Base-by-base conservation (phyloP, 2,797 vertebrate genomes). In the Premnoplex brunnescens region DNA sequence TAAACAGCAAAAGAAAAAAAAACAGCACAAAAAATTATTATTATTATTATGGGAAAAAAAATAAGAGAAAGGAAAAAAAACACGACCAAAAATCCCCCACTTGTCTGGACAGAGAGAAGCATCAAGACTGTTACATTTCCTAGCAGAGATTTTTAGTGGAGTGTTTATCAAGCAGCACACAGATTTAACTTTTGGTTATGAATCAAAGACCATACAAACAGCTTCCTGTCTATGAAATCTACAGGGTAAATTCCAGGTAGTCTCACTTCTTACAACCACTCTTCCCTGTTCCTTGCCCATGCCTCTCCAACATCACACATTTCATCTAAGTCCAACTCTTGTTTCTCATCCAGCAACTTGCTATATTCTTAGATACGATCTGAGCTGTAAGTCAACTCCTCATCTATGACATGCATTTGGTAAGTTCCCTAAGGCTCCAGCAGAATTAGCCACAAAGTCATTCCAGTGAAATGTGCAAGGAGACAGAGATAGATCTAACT, bases 361-460 rank as follows among this genome's bases (percentile, higher is more conserved):
- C 72, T 95, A 17, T 95, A 76, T 90, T 95, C 93, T 85, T 96
- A 96, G 91, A 88, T 79, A 79, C 67, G 41, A 46, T 91, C 54
- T 7, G 28, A 87, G 63, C 74, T 93, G 71, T 80, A 88, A 91
- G 84, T 62, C 84, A 93, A 90, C 74, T 94, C 83, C 81, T 92
- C 62, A 49, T 64, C 85, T 83, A 9, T 91, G 91, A 93, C 28
- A 14, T 68, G 84, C 71, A 52, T 72, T 95, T 56, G 66, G 6
- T 85, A 83, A 96, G 83, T 81, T 93, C 91, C 72, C 75, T 69
- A 77, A 89, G 84, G 92, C 89, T 95, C 73, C 95, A 93, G 90
- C 94, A 93, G 92, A 97, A 96, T 96, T 95, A 96, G 91, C 91
- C 94, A 76, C 88, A 88, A 96, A 95, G 95, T 95, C 93, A 94